Conservation (phyloP, 2,888 invertebrate genomes). For the Phortica magna region DNA sequence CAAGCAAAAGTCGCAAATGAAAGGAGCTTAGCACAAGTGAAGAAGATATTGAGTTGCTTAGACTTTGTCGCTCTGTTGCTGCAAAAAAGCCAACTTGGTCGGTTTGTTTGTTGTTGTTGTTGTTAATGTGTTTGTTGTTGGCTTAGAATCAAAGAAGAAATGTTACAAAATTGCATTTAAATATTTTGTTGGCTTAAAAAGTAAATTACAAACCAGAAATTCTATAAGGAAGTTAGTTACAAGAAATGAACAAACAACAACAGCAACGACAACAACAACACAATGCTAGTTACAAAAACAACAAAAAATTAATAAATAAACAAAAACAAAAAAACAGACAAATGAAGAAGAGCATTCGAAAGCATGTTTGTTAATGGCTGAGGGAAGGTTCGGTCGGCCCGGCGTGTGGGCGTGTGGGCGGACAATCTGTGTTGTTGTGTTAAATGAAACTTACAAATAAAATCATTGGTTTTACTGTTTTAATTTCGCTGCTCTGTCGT, state of each 20-base stretch:
- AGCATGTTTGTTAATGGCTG: too few relatives aligned
- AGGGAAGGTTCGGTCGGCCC: too few relatives aligned
- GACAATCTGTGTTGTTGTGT: too few relatives aligned
- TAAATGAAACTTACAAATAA: background rate
- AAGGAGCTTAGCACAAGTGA: background rate
- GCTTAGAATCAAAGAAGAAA: background rate
- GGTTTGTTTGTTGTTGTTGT: background rate
- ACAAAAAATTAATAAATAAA: background rate
- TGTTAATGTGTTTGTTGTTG: background rate
- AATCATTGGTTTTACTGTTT: slow-evolving; percentile 16
- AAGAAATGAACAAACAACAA: background rate
- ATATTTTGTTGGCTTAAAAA: slow-evolving; percentile 22
- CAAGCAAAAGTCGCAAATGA: background rate
- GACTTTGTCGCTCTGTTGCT: too few relatives aligned
- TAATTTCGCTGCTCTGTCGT: slow-evolving; percentile 20
- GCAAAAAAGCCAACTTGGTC: background rate
- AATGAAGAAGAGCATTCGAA: too few relatives aligned
- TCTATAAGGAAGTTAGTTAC: slow-evolving; percentile 26
- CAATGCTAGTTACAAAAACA: background rate
- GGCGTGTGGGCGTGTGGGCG: too few relatives aligned
- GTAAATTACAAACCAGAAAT: slow-evolving; percentile 27
- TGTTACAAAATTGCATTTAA: slow-evolving; percentile 14
- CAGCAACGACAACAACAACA: background rate
- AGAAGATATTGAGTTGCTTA: background rate
- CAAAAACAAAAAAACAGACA: slow-evolving; percentile 1